phyloP scores from a whole-genome alignment of 1,140 invertebrate genomes.

The Drosophila bocqueti region DNA sequence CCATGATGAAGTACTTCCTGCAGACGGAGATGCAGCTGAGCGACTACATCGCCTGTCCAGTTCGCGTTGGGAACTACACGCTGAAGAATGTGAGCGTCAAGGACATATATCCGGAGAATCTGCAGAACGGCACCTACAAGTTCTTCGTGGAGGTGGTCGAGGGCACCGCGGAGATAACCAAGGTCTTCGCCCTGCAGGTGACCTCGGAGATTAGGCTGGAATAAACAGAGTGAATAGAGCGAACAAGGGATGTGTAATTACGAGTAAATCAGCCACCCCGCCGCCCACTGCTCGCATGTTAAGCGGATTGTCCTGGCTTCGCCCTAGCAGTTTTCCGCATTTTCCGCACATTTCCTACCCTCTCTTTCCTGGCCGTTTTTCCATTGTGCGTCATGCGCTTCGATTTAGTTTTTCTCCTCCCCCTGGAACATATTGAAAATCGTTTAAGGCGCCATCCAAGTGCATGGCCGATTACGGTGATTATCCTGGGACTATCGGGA shows the following conservation, averaged over 20 bases:
- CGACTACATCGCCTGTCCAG: conserved; percentile 46
- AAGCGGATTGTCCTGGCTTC: conserved; percentile 63
- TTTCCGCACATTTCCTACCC: conserved; percentile 50
- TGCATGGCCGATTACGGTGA: conserved; percentile 80
- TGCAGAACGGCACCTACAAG: conserved; percentile 59
- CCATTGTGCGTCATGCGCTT: conserved; percentile 72
- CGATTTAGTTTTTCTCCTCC: conserved; percentile 17
- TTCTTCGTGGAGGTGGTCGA: conserved; percentile 65
- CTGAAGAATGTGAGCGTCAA: conserved; percentile 33
- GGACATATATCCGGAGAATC: conserved; percentile 38
- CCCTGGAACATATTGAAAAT: conserved; percentile 72
- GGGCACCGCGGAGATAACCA: conserved; percentile 56
- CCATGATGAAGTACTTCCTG: conserved; percentile 45
- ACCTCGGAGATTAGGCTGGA: conserved; percentile 35
- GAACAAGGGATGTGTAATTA: conserved; percentile 66
- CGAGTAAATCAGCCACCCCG: conserved; percentile 29
- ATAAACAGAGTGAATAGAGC: conserved; percentile 15
- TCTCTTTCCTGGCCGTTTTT: conserved; percentile 20
- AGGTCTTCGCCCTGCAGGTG: conserved; percentile 69
- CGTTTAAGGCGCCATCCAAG: conserved; percentile 69
- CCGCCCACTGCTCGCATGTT: conserved; percentile 22
- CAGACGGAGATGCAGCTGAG: conserved; percentile 28
- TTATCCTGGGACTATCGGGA: conserved; percentile 65
- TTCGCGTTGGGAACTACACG: conserved; percentile 52
- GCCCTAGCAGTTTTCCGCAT: conserved; percentile 45